phyloP scores from a whole-genome alignment of 2,797 vertebrate genomes.

The Lateolabrax maculatus region DNA sequence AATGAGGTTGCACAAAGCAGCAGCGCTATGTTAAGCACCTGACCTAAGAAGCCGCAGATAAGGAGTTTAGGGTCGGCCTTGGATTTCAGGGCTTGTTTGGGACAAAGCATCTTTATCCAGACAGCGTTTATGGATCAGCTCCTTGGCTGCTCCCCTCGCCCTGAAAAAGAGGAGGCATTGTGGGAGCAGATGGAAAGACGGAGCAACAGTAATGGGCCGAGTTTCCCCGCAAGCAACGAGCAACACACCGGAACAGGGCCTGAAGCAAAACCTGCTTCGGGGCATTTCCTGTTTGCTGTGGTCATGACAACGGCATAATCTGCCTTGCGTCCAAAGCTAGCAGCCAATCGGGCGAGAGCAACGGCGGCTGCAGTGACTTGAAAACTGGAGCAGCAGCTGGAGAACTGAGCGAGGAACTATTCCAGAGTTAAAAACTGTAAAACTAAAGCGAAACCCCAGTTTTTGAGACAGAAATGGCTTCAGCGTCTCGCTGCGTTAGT shows the following conservation, averaged over 20 bases:
- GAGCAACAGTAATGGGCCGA: conserved; percentile 59
- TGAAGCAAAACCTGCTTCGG: conserved; percentile 75
- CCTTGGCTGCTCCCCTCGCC: conserved; percentile 32
- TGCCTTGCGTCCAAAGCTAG: conserved; percentile 59
- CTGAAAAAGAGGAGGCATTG: conserved; percentile 59
- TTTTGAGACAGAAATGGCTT: conserved; percentile 14
- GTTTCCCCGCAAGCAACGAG: conserved; percentile 51
- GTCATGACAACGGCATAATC: conserved; percentile 78
- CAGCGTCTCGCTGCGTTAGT: conserved; percentile 23
- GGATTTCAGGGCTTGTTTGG: conserved; percentile 60
- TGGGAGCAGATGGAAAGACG: conserved; percentile 69
- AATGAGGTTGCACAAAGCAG: conserved; percentile 42
- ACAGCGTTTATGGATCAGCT: conserved; percentile 51
- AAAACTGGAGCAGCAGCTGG: conserved; percentile 78
- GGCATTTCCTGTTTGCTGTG: conserved; percentile 85
- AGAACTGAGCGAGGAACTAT: conserved; percentile 36
- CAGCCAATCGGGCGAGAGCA: conserved; percentile 63
- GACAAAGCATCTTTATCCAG: conserved; percentile 78
- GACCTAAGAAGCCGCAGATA: conserved; percentile 41
- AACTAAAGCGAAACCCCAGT: conserved; percentile 18
- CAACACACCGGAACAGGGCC: conserved; percentile 67
- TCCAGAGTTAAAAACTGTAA: conserved; percentile 45
- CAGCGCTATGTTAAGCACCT: conserved; percentile 38
- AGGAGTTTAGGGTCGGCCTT: conserved; percentile 48
- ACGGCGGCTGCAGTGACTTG: conserved; percentile 57